Conservation (phyloP, 2,888 invertebrate genomes). For the Alitta virens region DNA sequence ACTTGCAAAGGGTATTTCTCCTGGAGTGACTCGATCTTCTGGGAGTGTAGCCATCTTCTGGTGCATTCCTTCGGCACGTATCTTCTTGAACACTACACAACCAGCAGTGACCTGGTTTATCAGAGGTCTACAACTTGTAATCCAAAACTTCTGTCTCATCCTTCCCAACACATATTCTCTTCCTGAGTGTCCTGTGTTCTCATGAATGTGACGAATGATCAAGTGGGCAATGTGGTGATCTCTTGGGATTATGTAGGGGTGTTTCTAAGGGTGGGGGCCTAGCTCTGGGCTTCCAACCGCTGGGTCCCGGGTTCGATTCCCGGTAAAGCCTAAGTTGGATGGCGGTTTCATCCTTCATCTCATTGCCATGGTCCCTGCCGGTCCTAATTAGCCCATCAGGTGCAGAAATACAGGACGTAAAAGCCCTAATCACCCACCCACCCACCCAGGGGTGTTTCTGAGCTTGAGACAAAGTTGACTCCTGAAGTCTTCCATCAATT, state of each 20-base stretch:
- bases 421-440: too few relatives aligned
- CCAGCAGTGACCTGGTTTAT: slow-evolving; percentile 5
- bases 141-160: slow-evolving; percentile 25
- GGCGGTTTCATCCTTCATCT: too few relatives aligned
- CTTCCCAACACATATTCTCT: slow-evolving; percentile 28
- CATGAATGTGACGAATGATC: slow-evolving; percentile 29
- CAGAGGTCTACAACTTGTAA: slow-evolving; percentile 6
- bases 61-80: not conserved
- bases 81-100: slow-evolving; percentile 18
- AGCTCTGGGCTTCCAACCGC: too few relatives aligned
- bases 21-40: slow-evolving; percentile 26
- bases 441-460: too few relatives aligned
- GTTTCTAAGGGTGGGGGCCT: slow-evolving; percentile 12
- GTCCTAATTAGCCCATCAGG: too few relatives aligned
- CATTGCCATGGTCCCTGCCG: too few relatives aligned
- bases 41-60: slow-evolving; percentile 31
- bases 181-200: slow-evolving; percentile 27
- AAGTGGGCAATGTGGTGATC: slow-evolving; percentile 12
- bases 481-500: slow-evolving; percentile 19
- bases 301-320: too few relatives aligned
- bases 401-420: too few relatives aligned
- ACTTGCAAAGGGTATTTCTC: slow-evolving; percentile 33
- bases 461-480: slow-evolving; percentile 3
- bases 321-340: too few relatives aligned
- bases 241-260: slow-evolving; percentile 17